Base-by-base conservation (phyloP, 2,888 invertebrate genomes). In the Heliconius ismenius region DNA sequence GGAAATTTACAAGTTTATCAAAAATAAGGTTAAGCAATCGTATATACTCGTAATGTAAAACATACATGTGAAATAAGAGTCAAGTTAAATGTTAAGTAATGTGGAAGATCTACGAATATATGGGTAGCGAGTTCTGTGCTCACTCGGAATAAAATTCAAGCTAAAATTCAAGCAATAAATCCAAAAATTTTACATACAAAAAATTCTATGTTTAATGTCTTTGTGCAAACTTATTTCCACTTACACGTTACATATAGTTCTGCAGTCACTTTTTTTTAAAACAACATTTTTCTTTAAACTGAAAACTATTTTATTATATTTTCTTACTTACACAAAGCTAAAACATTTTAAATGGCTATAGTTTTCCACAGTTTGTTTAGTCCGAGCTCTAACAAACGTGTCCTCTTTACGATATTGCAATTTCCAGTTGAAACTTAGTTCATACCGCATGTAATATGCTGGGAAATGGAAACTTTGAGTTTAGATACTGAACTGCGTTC, bases 381-480 rank as follows among this genome's bases (percentile, higher is more conserved):
- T 63, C 26, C 26, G 21, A 43, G 43, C 73, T 28, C 54, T 60
- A 72, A 65, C 72, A 76, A 60, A 76, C 76, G 72, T 76, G 26
- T 76, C 36, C 70, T 76, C 72, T 60, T 58, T 76, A 76, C 58
- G 65, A 73, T 72, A 76, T 64, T 65, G 72, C 72, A 76, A 76
- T 72, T 76, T 76, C 58, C 36, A 76, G 64, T 64, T 36, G 26
- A 39, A 76, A 72, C 72, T 72, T 63, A 70, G 75, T 75, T 70
- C 60, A 21, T 67, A 69, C 64, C 58, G 54, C 36, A 62, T 76
- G 72, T 76, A 76, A 76, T 76, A 63, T 70, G 39, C 54, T 76
- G 54, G 39, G 32, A 72, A 72, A 76, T 63, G 63, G 68, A 73
- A 77, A 79, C 72, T 72, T 77, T 36, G 72, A 77, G 64, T 77